Base-by-base conservation (phyloP, 2,113 vertebrate genomes). In the Alligator sinensis region DNA sequence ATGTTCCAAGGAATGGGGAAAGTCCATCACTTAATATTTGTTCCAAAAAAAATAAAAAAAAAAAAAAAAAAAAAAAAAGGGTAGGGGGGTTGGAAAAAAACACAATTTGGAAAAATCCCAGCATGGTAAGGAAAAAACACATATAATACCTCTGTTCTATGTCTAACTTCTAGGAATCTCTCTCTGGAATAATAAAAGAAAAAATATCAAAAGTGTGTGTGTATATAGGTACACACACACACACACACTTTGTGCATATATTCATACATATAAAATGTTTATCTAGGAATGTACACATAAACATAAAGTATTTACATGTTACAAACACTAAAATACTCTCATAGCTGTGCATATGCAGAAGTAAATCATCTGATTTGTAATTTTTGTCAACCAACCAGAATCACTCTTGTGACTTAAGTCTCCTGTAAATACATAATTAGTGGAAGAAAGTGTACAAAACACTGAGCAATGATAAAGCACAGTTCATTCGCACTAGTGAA, bases 391-490 rank as follows among this genome's bases (percentile, higher is more conserved):
- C 64, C 72, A 84, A 14, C 84, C 86, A 83, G 75, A 90, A 74
- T 74, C 70, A 47, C 10, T 72, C 70, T 47, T 47, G 13, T 24
- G 66, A 63, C 55, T 93, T 95, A 95, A 96, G 94, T 92, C 27
- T 1, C 5, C 64, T 11, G 19, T 12, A 66, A 83, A 60, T 82
- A 82, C 21, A 81, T 72, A 91, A 17, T 93, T 76, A 82, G 87
- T 21, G 61, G 57, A 91, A 94, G 30, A 91, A 63, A 86, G 54
- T n/a, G 66, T 70, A 47, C 25, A 34, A 80, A 91, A 79, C 89
- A 28, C 87, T 21, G 90, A 90, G 70, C 86, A 77, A 93, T 47
- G 89, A 95, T 80, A 91, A 93, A 96, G 95, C 93, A 94, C 75
- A 85, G 86, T 82, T 78, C 76, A 70, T 85, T 96, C 95, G 90